phyloP scores from a whole-genome alignment of 2,797 vertebrate species.

The Arrhamphus sclerolepis region DNA sequence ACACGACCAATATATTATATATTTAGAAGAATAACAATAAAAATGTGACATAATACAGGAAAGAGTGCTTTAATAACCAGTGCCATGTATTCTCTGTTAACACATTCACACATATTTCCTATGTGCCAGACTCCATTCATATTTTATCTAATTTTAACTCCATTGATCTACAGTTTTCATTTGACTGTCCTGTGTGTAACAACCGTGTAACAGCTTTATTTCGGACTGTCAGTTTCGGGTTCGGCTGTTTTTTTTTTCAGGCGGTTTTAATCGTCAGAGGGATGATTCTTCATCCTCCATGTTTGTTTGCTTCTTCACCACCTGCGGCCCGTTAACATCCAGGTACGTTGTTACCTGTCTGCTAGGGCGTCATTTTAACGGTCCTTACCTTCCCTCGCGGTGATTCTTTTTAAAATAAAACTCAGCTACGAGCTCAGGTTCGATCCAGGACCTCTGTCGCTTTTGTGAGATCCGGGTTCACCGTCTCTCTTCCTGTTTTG shows the following conservation, averaged over 20 bases:
- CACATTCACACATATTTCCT: too few species aligned
- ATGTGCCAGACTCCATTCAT: not conserved
- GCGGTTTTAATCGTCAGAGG: too few species aligned
- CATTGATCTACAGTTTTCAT: not conserved
- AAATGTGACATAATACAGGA: not conserved
- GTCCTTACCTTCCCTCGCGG: conserved; percentile 55
- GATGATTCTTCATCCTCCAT: not conserved
- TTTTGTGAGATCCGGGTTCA: not conserved
- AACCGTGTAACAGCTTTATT: not conserved
- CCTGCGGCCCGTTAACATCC: too few species aligned
- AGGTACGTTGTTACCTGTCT: too few species aligned
- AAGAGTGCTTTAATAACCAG: not conserved
- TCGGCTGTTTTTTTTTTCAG: not conserved
- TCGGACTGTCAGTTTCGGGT: not conserved
- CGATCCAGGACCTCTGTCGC: not conserved
- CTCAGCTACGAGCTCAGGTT: conserved; percentile 24
- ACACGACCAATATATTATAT: too few species aligned
- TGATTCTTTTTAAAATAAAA: conserved; percentile 28
- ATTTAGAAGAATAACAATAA: too few species aligned
- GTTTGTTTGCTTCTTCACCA: too few species aligned
- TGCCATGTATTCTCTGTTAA: not conserved
- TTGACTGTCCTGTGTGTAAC: not conserved
- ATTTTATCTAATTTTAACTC: not conserved
- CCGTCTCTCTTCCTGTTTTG: conserved; percentile 48
- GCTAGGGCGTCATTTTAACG: too few species aligned